Conservation (phyloP, 2,797 vertebrate genomes). For the Percopsis omiscomaycus region DNA sequence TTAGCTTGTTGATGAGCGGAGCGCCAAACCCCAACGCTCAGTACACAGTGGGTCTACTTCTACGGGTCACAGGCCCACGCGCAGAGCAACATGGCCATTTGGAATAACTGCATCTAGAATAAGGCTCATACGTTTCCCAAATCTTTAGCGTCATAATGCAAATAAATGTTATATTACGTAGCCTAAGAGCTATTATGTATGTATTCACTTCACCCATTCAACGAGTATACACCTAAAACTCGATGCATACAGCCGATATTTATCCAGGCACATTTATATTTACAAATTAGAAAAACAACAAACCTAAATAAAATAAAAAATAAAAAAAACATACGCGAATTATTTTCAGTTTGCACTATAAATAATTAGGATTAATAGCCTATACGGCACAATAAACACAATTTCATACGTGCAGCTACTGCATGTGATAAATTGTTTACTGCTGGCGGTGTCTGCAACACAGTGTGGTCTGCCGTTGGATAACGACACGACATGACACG, state of each 20-base stretch:
- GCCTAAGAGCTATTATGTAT: too few relatives aligned
- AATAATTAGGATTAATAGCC: not conserved
- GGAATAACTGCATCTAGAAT: constrained; percentile 10
- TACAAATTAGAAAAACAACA: too few relatives aligned
- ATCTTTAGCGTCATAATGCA: not conserved
- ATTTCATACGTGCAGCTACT: constrained; percentile 10
- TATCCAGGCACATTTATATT: too few relatives aligned
- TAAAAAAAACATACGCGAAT: too few relatives aligned
- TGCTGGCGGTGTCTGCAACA: not conserved
- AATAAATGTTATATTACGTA: too few relatives aligned
- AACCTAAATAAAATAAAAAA: too few relatives aligned
- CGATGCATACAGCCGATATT: too few relatives aligned
- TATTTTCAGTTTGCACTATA: not conserved
- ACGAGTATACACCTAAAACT: too few relatives aligned
- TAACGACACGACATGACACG: constrained; percentile 17
- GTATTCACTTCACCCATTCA: too few relatives aligned
- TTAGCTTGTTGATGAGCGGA: constrained; percentile 48
- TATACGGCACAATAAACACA: constrained; percentile 5
- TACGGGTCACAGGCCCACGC: constrained; percentile 6
- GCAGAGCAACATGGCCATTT: constrained; percentile 1
- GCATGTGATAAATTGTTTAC: constrained; percentile 17
- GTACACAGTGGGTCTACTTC: constrained; percentile 38
- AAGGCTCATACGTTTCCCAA: too few relatives aligned
- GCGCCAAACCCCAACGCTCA: constrained; percentile 36
- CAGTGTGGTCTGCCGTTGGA: not conserved